These are phyloP conservation scores for Pycnonotus jocosus DNA, from an alignment of 2,113 vertebrate species.

Conservation along the genomic window DNA sequence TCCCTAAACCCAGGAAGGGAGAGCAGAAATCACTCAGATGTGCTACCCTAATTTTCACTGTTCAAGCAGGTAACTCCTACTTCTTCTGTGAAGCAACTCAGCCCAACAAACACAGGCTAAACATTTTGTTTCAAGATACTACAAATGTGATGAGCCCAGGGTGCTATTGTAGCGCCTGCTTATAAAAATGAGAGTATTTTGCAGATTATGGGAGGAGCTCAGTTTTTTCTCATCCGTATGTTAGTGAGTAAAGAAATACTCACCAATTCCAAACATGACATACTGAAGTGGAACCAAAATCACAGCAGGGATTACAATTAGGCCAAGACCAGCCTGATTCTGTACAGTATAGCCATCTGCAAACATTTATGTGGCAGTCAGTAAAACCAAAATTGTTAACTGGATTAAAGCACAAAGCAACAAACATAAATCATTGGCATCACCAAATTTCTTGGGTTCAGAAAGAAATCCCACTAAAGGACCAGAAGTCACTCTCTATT, in stretches of 20 bases:
- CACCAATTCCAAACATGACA: constrained; percentile 64
- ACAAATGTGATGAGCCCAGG: not conserved
- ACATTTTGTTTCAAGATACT: not conserved
- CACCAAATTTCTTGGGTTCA: not conserved
- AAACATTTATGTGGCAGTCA: constrained; percentile 1
- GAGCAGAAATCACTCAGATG: not conserved
- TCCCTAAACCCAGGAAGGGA: not conserved
- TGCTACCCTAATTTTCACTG: not conserved
- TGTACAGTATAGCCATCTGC: constrained; percentile 61
- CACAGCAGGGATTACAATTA: constrained; percentile 62
- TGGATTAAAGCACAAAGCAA: not conserved
- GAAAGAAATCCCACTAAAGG: not conserved
- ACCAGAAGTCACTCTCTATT: not conserved
- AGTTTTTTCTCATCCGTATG: not conserved
- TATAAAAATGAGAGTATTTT: not conserved
- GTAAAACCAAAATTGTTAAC: not conserved
- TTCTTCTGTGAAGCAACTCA: not conserved
- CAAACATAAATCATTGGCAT: not conserved
- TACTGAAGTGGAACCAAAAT: constrained; percentile 64
- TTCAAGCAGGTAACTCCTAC: not conserved
- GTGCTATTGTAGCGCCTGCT: not conserved
- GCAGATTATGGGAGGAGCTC: not conserved
- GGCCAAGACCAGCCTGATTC: constrained; percentile 65
- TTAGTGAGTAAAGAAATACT: constrained; percentile 37
- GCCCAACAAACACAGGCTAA: not conserved